phyloP scores from a whole-genome alignment of 2,113 vertebrate genomes.

The Brachyistius frenatus region DNA sequence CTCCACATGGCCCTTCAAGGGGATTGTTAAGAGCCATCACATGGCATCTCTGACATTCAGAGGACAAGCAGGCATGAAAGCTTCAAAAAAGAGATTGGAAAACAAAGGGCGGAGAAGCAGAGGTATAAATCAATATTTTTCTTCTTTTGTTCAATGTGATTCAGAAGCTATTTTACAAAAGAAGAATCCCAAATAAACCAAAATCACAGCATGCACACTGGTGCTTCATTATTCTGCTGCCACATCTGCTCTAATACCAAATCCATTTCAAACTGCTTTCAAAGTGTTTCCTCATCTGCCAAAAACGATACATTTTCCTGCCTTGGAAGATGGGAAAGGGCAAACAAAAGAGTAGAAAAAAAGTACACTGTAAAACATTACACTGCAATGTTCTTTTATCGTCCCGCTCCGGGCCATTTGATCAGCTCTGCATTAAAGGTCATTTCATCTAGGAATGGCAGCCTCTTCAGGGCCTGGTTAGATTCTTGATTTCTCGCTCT shows the following conservation, averaged over 20 bases:
- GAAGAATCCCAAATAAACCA: constrained; percentile 32
- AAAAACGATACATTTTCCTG: constrained; percentile 56
- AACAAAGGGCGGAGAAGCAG: constrained; percentile 40
- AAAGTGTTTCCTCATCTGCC: constrained; percentile 49
- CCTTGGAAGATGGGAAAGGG: constrained; percentile 67
- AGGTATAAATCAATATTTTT: constrained; percentile 50
- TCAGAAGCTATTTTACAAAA: constrained; percentile 45
- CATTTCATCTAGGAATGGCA: constrained; percentile 73
- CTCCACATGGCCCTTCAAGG: constrained; percentile 53
- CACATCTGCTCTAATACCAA: constrained; percentile 36
- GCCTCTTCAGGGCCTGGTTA: constrained; percentile 53
- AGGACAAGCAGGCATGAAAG: constrained; percentile 66
- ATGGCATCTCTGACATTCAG: constrained; percentile 75
- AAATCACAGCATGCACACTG: constrained; percentile 8
- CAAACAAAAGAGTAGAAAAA: constrained; percentile 69
- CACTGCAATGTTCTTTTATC: constrained; percentile 71
- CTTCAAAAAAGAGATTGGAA: constrained; percentile 42
- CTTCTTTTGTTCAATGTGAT: constrained; percentile 22
- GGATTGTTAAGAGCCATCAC: constrained; percentile 65
- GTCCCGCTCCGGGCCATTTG: constrained; percentile 73
- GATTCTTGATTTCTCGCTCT: constrained; percentile 39
- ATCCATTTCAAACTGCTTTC: constrained; percentile 48
- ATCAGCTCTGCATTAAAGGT: constrained; percentile 80
- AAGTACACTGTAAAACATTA: constrained; percentile 75
- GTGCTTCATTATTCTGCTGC: constrained; percentile 48